Conservation (phyloP, 2,888 invertebrate species). For the Philopedon plagiatum region DNA sequence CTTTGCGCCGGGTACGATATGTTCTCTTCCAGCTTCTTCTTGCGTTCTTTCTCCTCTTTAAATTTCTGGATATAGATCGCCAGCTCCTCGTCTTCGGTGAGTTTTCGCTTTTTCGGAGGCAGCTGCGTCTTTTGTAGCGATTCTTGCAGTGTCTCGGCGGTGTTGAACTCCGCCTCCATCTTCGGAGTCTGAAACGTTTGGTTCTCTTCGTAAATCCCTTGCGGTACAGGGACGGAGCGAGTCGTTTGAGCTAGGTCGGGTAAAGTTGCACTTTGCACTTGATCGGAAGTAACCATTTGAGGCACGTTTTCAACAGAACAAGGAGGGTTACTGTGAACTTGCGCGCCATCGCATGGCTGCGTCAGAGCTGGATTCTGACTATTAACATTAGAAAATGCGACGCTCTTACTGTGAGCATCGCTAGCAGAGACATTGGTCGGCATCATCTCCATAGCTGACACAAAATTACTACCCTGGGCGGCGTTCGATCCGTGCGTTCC, state of each 20-base stretch:
- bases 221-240: too few relatives aligned
- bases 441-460: neutral
- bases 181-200: neutral
- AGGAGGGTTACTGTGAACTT: neutral
- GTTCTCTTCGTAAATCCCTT: too few relatives aligned
- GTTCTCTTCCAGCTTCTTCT: constrained; percentile 21
- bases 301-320: neutral
- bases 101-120: constrained; percentile 40
- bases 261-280: neutral
- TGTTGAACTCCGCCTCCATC: neutral
- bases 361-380: neutral
- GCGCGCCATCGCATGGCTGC: neutral
- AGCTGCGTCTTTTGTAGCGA: neutral
- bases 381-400: neutral
- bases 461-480: neutral
- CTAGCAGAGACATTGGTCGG: neutral
- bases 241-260: neutral
- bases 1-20: constrained; percentile 40
- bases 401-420: neutral
- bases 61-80: constrained; percentile 10
- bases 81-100: constrained; percentile 32
- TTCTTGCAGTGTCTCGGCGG: neutral
- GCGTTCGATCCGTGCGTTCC: neutral
- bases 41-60: constrained; percentile 20
- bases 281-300: neutral